These are phyloP conservation scores for Nasua narica DNA, from an alignment of 2,797 vertebrate genomes.

Conservation along the genomic window DNA sequence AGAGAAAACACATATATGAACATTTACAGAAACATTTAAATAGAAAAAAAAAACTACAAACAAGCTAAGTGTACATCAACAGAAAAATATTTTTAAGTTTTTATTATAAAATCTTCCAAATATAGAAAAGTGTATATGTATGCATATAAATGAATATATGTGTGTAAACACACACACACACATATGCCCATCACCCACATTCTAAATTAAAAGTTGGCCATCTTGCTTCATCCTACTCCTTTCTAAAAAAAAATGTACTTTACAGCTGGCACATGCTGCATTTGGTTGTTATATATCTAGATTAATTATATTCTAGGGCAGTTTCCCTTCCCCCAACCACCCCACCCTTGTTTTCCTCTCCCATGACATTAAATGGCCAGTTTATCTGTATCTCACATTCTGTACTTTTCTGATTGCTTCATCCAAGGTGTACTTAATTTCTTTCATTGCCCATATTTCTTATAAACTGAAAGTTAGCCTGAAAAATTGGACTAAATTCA, in stretches of 20 bases:
- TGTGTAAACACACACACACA: not conserved
- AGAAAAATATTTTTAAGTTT: not conserved
- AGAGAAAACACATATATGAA: not conserved
- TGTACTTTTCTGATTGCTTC: not conserved
- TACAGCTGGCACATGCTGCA: not conserved
- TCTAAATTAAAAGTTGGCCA: constrained; percentile 14
- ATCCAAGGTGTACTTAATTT: not conserved
- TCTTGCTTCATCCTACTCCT: not conserved
- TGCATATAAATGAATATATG: not conserved
- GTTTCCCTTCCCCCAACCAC: not conserved
- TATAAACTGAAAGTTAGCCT: not conserved
- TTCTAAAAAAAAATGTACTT: not conserved
- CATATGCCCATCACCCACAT: not conserved
- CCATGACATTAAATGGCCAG: not conserved
- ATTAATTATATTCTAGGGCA: not conserved
- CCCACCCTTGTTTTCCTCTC: not conserved
- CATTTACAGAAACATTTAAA: not conserved
- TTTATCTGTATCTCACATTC: not conserved
- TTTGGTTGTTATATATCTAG: not conserved
- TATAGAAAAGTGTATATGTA: not conserved
- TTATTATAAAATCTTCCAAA: not conserved
- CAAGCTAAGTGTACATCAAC: not conserved
- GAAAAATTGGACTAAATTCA: not conserved
- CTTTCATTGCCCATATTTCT: not conserved
- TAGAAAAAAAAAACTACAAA: not conserved